A percentile compares a stretch with the other conserved stretches of the same genome.
Conservation (phyloP, 2,113 vertebrate species). For the Lophotis ruficrista region DNA sequence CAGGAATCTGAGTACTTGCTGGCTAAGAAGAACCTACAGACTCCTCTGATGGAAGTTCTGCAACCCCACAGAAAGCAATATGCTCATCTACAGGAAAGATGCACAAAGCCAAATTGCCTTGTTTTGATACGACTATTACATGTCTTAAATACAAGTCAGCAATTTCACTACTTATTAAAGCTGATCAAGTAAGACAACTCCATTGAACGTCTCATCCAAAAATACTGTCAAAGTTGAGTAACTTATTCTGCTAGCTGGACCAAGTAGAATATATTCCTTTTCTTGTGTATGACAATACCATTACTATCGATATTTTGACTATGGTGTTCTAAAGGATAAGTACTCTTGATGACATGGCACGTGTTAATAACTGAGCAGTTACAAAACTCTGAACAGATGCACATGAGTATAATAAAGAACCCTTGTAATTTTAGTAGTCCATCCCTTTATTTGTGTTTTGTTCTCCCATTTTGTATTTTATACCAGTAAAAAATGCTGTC, state of each 20-base stretch:
- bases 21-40: not conserved
- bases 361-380: not conserved
- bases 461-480: not conserved
- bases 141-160: not conserved
- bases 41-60: not conserved
- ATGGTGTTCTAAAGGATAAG: not conserved
- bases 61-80: not conserved
- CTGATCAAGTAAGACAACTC: not conserved
- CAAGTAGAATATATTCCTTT: not conserved
- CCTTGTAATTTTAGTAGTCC: not conserved
- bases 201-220: not conserved
- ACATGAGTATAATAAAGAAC: not conserved
- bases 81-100: not conserved
- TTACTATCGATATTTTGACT: not conserved
- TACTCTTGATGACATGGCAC: not conserved
- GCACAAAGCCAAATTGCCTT: not conserved
- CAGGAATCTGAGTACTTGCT: not conserved
- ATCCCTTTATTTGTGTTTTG: not conserved
- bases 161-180: not conserved
- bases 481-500: not conserved
- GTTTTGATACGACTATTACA: not conserved
- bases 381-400: not conserved
- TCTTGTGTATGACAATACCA: not conserved
- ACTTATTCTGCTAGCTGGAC: not conserved
- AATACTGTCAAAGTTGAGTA: not conserved